Evolutionary conservation across 2,888 invertebrate species (phyloP).

Genomic region (Girardia tigrina): DNA sequence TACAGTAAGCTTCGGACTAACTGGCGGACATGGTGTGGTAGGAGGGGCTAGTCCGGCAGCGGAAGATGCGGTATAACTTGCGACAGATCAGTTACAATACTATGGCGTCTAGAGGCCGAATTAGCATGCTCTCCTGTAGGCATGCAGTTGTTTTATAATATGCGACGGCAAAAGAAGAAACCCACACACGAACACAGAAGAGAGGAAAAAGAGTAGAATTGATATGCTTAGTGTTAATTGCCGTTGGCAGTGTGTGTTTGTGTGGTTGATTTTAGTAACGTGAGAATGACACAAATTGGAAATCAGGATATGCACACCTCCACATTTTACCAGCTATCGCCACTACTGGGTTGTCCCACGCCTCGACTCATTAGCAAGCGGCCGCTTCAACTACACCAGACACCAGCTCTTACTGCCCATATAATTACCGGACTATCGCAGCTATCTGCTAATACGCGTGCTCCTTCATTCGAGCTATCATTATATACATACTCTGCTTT

Average conservation of each 20-base stretch:
- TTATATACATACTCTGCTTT: constrained; percentile 23
- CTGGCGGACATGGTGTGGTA: constrained; percentile 23
- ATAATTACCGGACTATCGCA: constrained; percentile 23
- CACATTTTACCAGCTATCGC: constrained; percentile 18
- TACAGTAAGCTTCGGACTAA: constrained; percentile 23
- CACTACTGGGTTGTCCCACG: constrained; percentile 23
- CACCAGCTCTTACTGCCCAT: constrained; percentile 18
- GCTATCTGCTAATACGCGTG: constrained; percentile 7
- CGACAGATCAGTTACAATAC: constrained; percentile 23
- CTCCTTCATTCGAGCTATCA: constrained; percentile 18
- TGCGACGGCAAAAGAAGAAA: neutral
- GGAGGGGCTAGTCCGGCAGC: constrained; percentile 20
- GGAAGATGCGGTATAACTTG: constrained; percentile 23
- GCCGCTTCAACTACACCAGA: constrained; percentile 23
- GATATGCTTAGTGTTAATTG: constrained; percentile 16
- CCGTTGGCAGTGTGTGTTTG: neutral
- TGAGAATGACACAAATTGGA: constrained; percentile 23
- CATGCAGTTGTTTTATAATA: neutral
- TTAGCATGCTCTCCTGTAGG: constrained; percentile 7
- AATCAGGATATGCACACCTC: constrained; percentile 18
- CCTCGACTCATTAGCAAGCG: constrained; percentile 23
- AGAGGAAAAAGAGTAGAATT: neutral
- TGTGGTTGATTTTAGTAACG: constrained; percentile 3
- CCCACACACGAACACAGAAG: neutral
- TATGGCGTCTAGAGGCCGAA: constrained; percentile 23